Conservation (phyloP, 2,888 invertebrate genomes). For the Galeruca laticollis region DNA sequence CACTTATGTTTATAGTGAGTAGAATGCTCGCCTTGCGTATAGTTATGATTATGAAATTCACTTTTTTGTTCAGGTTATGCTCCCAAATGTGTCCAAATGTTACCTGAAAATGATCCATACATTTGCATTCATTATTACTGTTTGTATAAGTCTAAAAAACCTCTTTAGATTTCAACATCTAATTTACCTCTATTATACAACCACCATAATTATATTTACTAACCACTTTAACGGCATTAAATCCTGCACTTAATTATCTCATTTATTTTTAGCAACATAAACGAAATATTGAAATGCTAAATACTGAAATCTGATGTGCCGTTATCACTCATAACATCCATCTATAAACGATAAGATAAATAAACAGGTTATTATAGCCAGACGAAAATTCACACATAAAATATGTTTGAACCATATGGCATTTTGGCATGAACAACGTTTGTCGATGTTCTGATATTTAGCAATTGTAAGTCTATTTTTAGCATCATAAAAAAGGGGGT, state of each 20-base stretch:
- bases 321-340: constrained; percentile 4
- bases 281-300: background rate
- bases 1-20: too few species aligned
- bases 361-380: background rate
- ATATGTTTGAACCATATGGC: constrained; percentile 4
- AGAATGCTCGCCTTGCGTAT: too few species aligned
- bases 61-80: too few species aligned
- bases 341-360: constrained; percentile 11
- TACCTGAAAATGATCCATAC: too few species aligned
- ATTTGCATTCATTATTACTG: too few species aligned
- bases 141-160: too few species aligned
- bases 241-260: background rate
- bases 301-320: background rate
- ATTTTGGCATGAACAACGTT: background rate
- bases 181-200: background rate
- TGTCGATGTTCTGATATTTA: too few species aligned
- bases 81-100: too few species aligned
- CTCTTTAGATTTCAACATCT: too few species aligned
- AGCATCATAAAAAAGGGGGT: too few species aligned
- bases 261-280: background rate
- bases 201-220: background rate
- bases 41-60: too few species aligned
- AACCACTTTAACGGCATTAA: constrained; percentile 1
- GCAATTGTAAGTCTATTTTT: too few species aligned
- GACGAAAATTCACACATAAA: constrained; percentile 9